Base-by-base conservation (phyloP, 1,140 invertebrate species). In the Danaus melanippus region DNA sequence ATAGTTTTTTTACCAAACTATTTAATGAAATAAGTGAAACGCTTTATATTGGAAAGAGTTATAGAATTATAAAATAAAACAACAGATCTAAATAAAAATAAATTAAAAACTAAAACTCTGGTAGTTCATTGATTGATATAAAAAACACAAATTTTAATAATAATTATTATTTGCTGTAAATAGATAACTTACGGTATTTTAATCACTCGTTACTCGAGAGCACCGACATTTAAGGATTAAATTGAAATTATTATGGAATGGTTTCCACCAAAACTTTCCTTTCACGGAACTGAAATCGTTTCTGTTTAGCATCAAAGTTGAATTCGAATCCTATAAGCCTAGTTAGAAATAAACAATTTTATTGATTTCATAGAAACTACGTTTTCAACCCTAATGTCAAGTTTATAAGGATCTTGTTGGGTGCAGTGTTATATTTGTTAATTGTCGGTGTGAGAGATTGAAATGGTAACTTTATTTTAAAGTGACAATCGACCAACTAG, bases 271-370 rank as follows among this genome's bases (percentile, higher is more conserved):
- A 62, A 76, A 75, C 62, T 76, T 72, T 69, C 70, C 66, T 73
- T 65, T 72, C 67, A 69, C 69, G 48, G 58, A 74, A 74, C 65
- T 74, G 63, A 71, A 76, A 76, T 73, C 62, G 71, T 58, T 68
- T 55, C 67, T 75, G 73, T 71, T 75, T 76, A 77, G 66, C 66
- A 74, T 76, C 67, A 66, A 74, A 76, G 74, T 75, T 67, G 65
- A 79, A 71, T 76, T 66, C 62, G 55, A 77, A 81, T 77, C 76
- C 78, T 66, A 76, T 77, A 81, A 81, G 76, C 71, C 62, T 60
- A 70, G 69, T 76, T 76, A 71, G 61, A 63, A 67, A 69, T 64
- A 68, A 66, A 66, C 62, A 62, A 69, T 64, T 51, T 40, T 21
- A 42, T 9, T 3, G 10, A 52, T 42, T 42, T 12, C 10, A 32